phyloP scores from a whole-genome alignment of 2,888 invertebrate genomes.

The Nomada fabriciana region DNA sequence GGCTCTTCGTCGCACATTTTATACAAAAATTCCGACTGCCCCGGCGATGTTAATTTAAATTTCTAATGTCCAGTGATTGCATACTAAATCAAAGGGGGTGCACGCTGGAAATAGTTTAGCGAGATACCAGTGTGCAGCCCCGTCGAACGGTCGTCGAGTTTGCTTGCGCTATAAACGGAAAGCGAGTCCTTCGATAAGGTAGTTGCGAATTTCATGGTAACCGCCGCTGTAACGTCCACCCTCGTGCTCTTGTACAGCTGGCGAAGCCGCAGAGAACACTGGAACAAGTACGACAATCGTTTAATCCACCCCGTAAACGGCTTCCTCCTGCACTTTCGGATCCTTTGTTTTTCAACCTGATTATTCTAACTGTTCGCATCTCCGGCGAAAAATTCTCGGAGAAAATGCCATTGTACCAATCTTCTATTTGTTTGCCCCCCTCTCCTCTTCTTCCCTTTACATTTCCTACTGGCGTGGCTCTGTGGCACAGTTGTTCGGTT shows the following conservation, averaged over 20 bases:
- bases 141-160: conserved; percentile 9
- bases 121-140: not conserved
- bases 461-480: not conserved
- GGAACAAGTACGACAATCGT: conserved; percentile 25
- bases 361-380: not conserved
- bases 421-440: not conserved
- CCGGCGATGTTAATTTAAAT: conserved; percentile 39
- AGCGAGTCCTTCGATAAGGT: conserved; percentile 30
- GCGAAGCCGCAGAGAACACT: conserved; percentile 9
- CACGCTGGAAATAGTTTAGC: not conserved
- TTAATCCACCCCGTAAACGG: conserved; percentile 34
- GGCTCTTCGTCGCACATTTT: not conserved
- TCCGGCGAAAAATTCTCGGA: not conserved
- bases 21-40: conserved; percentile 31
- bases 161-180: conserved; percentile 12
- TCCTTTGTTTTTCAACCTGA: conserved; percentile 18
- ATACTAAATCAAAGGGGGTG: conserved; percentile 12
- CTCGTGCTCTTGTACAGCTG: not conserved
- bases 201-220: conserved; percentile 33
- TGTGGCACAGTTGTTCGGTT: conserved; percentile 1
- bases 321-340: not conserved
- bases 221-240: not conserved
- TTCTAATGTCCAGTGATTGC: conserved; percentile 33
- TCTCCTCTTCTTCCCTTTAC: not conserved
- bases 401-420: not conserved